Evolutionary conservation across 2,113 vertebrate species (phyloP).

Genomic region (Labrus mixtus): DNA sequence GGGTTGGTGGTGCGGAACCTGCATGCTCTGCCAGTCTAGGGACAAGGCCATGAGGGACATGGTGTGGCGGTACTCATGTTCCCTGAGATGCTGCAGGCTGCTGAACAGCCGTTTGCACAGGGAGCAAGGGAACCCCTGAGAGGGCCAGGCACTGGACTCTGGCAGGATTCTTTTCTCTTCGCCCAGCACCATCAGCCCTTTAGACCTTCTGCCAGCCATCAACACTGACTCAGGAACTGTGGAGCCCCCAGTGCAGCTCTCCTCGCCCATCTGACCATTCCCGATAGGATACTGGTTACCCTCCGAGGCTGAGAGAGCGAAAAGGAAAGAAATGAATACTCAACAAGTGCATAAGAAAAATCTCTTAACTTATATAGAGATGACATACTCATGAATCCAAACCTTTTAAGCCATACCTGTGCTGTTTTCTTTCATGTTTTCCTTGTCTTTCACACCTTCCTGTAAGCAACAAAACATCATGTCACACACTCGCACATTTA

Average conservation of each 20-base stretch:
- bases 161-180: conserved; percentile 65
- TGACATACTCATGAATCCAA: not conserved
- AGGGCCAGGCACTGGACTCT: conserved; percentile 63
- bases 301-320: conserved; percentile 74
- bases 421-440: conserved; percentile 47
- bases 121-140: conserved; percentile 82
- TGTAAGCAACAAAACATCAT: conserved; percentile 78
- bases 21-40: conserved; percentile 66
- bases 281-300: conserved; percentile 52
- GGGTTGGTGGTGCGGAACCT: conserved; percentile 13
- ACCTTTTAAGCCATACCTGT: conserved; percentile 74
- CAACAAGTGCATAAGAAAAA: conserved; percentile 1
- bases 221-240: conserved; percentile 61
- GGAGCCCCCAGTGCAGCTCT: conserved; percentile 67
- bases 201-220: conserved; percentile 62
- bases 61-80: conserved; percentile 81
- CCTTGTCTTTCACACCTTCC: conserved; percentile 70
- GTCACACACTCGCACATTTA: conserved; percentile 36
- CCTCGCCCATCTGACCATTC: conserved; percentile 79
- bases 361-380: not conserved
- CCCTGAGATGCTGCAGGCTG: conserved; percentile 82
- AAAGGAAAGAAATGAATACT: conserved; percentile 29
- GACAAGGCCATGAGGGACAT: conserved; percentile 82
- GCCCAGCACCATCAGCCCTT: conserved; percentile 56
- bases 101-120: conserved; percentile 86